These are phyloP conservation scores for Neosilurus hyrtlii DNA, from an alignment of 2,797 vertebrate species.

Conservation along the genomic window DNA sequence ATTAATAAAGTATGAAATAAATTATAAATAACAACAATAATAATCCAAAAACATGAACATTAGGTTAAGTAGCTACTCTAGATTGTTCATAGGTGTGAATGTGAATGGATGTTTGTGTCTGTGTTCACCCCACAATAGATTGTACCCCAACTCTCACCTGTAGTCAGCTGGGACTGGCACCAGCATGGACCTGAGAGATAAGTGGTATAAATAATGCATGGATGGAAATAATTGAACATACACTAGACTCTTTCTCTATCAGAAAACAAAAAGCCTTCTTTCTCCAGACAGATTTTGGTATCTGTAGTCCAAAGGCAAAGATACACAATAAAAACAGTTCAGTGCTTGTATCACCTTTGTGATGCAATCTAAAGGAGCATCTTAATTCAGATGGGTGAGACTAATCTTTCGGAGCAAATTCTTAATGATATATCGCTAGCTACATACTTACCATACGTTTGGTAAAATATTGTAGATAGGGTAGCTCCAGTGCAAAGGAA, in stretches of 20 bases:
- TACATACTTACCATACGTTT: background rate
- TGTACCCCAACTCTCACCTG: too few species aligned
- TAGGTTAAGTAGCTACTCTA: too few species aligned
- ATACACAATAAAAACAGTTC: background rate
- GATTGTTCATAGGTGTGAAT: too few species aligned
- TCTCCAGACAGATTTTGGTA: background rate
- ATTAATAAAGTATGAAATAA: too few species aligned
- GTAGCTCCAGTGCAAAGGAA: background rate
- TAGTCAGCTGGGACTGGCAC: too few species aligned
- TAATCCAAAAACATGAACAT: too few species aligned
- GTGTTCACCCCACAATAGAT: too few species aligned
- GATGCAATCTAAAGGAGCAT: background rate
- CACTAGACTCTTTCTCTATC: background rate
- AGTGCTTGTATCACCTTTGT: background rate
- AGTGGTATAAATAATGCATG: too few species aligned
- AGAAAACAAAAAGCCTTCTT: background rate
- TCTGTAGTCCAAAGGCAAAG: background rate
- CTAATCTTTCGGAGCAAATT: background rate
- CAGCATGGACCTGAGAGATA: too few species aligned
- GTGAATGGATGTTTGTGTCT: too few species aligned
- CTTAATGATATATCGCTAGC: background rate
- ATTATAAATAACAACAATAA: too few species aligned
- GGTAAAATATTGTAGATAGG: background rate
- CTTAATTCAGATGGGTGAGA: background rate
- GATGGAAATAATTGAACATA: too few species aligned